A percentile compares a stretch with the other conserved stretches of the same genome.
Evolutionary conservation across 2,888 invertebrate species (phyloP).

Genomic region (Platerodrilus igneus): DNA sequence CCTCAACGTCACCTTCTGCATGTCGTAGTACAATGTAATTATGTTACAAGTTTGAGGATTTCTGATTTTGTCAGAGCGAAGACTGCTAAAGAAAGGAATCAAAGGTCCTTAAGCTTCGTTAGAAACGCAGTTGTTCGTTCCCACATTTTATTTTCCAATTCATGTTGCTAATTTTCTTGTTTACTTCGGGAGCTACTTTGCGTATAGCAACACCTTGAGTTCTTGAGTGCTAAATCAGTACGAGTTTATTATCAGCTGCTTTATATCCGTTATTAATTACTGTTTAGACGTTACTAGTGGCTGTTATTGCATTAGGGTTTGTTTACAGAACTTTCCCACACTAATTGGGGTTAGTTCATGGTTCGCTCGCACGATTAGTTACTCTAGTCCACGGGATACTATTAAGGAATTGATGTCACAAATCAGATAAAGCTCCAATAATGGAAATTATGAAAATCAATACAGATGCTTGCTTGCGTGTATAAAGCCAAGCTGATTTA

Average conservation of each 20-base stretch:
- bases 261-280: background rate
- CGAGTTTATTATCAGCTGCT: background rate
- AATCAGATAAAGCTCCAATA: background rate
- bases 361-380: constrained; percentile 7
- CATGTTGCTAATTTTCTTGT: constrained; percentile 16
- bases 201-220: too few species aligned
- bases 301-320: too few species aligned
- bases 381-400: constrained; percentile 11
- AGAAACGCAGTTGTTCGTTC: constrained; percentile 24
- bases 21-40: background rate
- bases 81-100: constrained; percentile 27
- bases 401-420: constrained; percentile 7
- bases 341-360: constrained; percentile 13
- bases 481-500: too few species aligned
- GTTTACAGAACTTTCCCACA: constrained; percentile 11
- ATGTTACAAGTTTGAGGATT: constrained; percentile 10
- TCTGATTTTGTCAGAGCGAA: constrained; percentile 13
- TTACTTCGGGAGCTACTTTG: too few species aligned
- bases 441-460: too few species aligned
- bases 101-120: constrained; percentile 31
- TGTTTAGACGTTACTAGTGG: too few species aligned
- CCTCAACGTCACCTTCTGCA: too few species aligned
- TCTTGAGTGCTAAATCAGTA: constrained; percentile 2
- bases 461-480: too few species aligned
- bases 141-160: constrained; percentile 20